Evolutionary conservation across 2,888 invertebrate genomes (phyloP), one percentile per base, ranked within the genome.

Genomic region (Ischnus inquisitorius): DNA sequence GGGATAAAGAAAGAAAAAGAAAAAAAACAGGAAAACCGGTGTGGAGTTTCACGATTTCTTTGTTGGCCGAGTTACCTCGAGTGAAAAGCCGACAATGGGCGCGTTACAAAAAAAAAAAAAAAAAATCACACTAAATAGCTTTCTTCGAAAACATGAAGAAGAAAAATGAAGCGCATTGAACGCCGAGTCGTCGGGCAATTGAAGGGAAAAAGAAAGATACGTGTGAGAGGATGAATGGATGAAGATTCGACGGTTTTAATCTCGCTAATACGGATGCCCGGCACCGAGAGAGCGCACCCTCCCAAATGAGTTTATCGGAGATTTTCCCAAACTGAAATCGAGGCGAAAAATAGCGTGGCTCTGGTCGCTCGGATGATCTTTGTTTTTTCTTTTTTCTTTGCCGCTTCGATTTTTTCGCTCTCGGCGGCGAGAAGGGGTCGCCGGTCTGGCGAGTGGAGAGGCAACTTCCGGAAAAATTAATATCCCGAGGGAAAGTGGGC

Each of bases 401-500:
- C 46, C 62, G 54, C 68, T 5, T 34, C 76, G 75, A 64, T 79
- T 16, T 67, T 79, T 68, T 81, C 57, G 43, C 75, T 75, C 60
- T 60, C 16, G 68, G 28, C 16, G 39, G 25, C 57, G 54, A 41
- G 39, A 46, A 54, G 54, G 65, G 48, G 60, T 60, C 19, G 74
- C 57, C 69, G 62, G 51, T 57, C 34, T 51, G 65, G 39, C 67
- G 64, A n/a, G 12, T n/a, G 51, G 82, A 82, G 85, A 87, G 86
- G 88, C 83, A 89, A 89, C 90, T 92, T 92, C 89, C 90, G 91
- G 90, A 92, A 92, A 92, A 92, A 92, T 92, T 92, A 92, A 92
- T 92, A 92, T 92, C 91, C 89, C 89, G 87, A 87, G 88, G 88
- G 88, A 88, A 87, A 86, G 82, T 88, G 86, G 84, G 86, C 87